Evolutionary conservation across 2,113 vertebrate genomes (phyloP).

Genomic region (Maccullochella peelii): DNA sequence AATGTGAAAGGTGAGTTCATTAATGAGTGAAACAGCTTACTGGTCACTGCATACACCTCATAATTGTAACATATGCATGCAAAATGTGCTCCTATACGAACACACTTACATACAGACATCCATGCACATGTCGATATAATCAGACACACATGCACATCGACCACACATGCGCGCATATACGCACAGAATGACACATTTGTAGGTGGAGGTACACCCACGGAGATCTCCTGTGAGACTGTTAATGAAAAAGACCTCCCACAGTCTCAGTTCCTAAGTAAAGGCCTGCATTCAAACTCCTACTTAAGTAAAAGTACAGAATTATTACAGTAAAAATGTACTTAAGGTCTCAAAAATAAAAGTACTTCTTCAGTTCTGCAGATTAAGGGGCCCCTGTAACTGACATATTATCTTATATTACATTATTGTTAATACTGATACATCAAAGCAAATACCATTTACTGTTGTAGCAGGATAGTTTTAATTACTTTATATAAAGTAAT

Average conservation of each 20-base stretch:
- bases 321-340: too few species aligned
- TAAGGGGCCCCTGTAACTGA: too few species aligned
- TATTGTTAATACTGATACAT: too few species aligned
- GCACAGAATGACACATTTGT: neutral
- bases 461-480: too few species aligned
- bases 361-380: too few species aligned
- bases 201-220: neutral
- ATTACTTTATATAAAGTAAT: too few species aligned
- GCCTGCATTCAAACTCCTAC: too few species aligned
- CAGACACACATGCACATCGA: neutral
- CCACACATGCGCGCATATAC: neutral
- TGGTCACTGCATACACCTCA: neutral
- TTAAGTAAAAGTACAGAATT: too few species aligned
- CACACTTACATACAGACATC: neutral
- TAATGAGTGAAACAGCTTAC: neutral
- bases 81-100: neutral
- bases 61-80: neutral
- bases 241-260: constrained; percentile 3
- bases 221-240: constrained; percentile 9
- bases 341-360: too few species aligned
- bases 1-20: neutral
- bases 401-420: too few species aligned
- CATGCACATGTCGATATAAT: neutral
- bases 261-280: neutral
- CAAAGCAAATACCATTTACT: too few species aligned